These are phyloP conservation scores for Eupithecia exiguata DNA, from an alignment of 2,888 invertebrate genomes.

Conservation along the genomic window DNA sequence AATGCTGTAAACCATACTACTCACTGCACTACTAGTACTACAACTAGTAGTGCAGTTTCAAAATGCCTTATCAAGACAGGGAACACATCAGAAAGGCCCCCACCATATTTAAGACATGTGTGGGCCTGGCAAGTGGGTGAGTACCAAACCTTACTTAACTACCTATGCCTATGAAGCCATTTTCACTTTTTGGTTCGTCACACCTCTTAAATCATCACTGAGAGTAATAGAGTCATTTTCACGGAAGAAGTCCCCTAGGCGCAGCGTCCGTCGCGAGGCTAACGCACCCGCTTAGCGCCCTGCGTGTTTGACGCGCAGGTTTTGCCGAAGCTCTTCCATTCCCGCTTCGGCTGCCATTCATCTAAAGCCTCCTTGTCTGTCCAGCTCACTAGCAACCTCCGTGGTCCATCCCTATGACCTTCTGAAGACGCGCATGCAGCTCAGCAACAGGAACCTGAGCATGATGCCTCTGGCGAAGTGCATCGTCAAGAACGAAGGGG, in stretches of 20 bases:
- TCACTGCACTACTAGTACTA: neutral
- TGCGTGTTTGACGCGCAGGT: no score
- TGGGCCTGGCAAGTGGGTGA: slow-evolving; percentile 1
- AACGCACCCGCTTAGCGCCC: no score
- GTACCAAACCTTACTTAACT: neutral
- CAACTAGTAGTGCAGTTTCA: neutral
- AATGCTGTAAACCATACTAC: neutral
- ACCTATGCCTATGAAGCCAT: neutral
- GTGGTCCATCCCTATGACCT: neutral
- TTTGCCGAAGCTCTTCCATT: no score
- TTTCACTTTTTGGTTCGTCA: no score
- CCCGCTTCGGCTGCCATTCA: no score
- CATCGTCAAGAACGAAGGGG: neutral
- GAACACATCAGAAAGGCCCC: neutral
- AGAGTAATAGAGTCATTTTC: no score
- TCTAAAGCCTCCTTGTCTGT: neutral
- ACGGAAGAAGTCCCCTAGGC: no score
- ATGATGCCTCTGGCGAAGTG: neutral
- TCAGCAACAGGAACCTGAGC: neutral
- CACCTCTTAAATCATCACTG: no score
- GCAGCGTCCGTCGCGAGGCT: no score
- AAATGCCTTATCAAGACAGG: slow-evolving; percentile 7
- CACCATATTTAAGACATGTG: neutral
- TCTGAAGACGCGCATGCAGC: slow-evolving; percentile 4
- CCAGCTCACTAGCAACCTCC: neutral